A percentile compares a stretch with the other conserved stretches of the same genome.
These are phyloP conservation scores for Mastomys natalensis DNA, from an alignment of 2,113 vertebrate species.

Conservation along the genomic window DNA sequence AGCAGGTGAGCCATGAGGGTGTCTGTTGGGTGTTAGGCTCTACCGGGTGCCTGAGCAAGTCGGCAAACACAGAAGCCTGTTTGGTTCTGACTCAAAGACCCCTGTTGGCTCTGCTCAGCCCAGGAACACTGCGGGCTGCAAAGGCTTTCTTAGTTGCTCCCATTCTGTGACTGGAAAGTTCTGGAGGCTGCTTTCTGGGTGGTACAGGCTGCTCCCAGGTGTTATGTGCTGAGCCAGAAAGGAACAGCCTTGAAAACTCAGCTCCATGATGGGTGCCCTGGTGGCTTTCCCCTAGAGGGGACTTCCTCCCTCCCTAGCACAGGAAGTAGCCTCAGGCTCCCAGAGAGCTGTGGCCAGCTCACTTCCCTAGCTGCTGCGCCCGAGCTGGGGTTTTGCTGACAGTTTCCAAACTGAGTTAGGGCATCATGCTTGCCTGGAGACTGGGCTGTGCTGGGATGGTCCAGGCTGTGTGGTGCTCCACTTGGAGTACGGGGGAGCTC, in stretches of 20 bases:
- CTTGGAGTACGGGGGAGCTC: background rate
- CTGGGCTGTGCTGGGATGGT: background rate
- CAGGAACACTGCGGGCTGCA: background rate
- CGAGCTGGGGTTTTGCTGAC: background rate
- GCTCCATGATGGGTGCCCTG: background rate
- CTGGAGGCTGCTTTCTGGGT: background rate
- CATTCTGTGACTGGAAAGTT: background rate
- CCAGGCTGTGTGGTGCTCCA: background rate
- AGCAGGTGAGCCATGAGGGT: background rate
- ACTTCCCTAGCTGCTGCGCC: background rate
- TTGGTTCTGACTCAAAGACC: background rate
- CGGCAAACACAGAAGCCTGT: fast-evolving
- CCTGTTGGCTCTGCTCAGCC: background rate
- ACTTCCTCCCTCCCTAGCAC: constrained; percentile 57
- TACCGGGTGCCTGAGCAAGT: fast-evolving
- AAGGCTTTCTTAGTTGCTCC: background rate
- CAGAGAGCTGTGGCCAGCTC: background rate
- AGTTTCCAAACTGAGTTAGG: background rate
- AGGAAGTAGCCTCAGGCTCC: constrained; percentile 48
- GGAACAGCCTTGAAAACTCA: background rate
- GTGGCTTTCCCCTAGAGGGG: background rate
- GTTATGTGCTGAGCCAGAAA: background rate
- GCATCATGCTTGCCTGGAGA: background rate
- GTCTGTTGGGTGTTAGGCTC: background rate
- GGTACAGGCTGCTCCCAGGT: background rate